A percentile compares a stretch with the other conserved stretches of the same genome.
Conservation (phyloP, 2,888 invertebrate species). For the Phyllotreta striolata region DNA sequence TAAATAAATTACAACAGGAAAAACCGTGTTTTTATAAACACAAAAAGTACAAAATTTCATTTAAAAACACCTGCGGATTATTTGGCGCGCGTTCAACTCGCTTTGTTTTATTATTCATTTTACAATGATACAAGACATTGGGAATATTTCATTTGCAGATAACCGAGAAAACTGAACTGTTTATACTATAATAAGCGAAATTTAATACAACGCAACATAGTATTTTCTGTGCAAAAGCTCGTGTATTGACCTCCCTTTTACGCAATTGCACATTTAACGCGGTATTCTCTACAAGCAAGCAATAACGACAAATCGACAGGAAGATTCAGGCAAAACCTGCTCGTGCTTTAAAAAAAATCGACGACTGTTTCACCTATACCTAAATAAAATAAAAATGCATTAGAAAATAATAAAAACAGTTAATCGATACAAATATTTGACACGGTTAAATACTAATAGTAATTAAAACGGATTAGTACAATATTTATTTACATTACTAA, state of each 20-base stretch:
- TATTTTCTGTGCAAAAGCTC: too few species aligned
- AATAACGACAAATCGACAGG: background rate
- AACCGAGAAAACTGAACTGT: too few species aligned
- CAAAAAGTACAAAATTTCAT: background rate
- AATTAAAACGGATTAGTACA: constrained; percentile 37
- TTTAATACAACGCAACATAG: too few species aligned
- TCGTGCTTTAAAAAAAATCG: constrained; percentile 6
- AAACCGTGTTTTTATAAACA: background rate
- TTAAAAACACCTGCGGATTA: background rate
- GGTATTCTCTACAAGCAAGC: too few species aligned
- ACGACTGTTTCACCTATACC: constrained; percentile 6
- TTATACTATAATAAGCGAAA: too few species aligned
- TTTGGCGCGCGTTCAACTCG: too few species aligned
- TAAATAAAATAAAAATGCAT: constrained; percentile 18
- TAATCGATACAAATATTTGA: constrained; percentile 26
- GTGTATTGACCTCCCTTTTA: too few species aligned
- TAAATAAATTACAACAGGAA: too few species aligned
- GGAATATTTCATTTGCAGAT: too few species aligned
- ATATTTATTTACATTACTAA: constrained; percentile 36
- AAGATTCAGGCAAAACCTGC: background rate
- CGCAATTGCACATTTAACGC: too few species aligned
- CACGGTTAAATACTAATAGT: constrained; percentile 35
- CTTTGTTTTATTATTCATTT: too few species aligned
- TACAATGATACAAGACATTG: too few species aligned
- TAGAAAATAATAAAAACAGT: constrained; percentile 22